Evolutionary conservation across 2,888 invertebrate genomes (phyloP), one percentile per base, ranked within the genome.

Genomic region (Andricus quercusramuli): DNA sequence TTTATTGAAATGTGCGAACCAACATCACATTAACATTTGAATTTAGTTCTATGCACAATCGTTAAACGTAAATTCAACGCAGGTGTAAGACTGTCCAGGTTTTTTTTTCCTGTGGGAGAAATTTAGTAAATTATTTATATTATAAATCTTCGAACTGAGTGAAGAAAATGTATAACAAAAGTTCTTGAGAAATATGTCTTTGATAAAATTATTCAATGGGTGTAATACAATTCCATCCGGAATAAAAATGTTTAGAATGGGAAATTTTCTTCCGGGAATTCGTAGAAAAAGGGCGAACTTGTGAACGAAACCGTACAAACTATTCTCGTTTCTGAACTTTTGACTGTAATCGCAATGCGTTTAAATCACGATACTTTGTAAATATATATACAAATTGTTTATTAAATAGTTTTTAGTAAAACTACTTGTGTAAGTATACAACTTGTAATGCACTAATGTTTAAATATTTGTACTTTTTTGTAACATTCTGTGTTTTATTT

Each of bases 381-480:
- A 80, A 83, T 83, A 83, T 51, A 78, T 70, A 78, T 79, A 80
- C 51, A 59, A 56, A 74, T 51, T 74, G 74, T 74, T 56, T 9
- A 74, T 32, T 74, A 13, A 74, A 59, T 83, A 81, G 78, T 81
- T 81, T 20, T 20, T 83, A 79, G 74, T 56, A 9, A 56, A 74
- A 77, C 41, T 41, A 78, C 68, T 78, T 68, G 59, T 89, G 85
- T 89, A 90, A 89, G 87, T 89, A 87, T 86, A 85, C 79, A 82
- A 85, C 81, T 86, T 90, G 88, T 89, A 90, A 88, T 88, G 85
- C 87, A 89, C 86, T 89, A 87, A 88, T 88, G 88, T 86, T 86
- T 84, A 85, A 88, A 89, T 87, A 88, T 89, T 89, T 90, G 88
- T 89, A 90, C 89, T 89, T 88, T 89, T 90, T 89, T 90, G 85